A percentile compares a stretch with the other conserved stretches of the same genome.
Evolutionary conservation across 92 coral and sea anemone genomes (phyloP).

Genomic region (Montipora capitata): DNA sequence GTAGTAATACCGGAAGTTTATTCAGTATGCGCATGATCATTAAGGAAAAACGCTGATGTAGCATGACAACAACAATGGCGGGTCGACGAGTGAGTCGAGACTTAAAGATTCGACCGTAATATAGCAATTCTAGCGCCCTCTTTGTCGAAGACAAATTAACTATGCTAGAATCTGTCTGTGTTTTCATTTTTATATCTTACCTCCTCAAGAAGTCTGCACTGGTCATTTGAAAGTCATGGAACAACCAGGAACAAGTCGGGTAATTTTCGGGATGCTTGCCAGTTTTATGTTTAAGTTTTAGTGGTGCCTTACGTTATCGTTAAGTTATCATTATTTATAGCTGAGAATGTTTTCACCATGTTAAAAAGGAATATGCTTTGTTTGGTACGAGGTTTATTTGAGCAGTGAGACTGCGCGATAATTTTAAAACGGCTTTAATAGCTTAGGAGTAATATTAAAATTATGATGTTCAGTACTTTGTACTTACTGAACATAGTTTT

Average conservation of each 20-base stretch:
- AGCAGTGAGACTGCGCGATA: too few species aligned
- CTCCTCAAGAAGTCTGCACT: not conserved
- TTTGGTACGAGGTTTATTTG: too few species aligned
- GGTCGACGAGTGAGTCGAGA: not conserved
- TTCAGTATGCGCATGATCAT: slow-evolving; percentile 15
- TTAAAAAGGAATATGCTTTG: too few species aligned
- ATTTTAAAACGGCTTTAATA: too few species aligned
- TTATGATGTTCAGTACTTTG: too few species aligned
- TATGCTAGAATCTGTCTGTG: not conserved
- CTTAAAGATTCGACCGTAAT: not conserved
- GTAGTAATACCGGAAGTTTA: not conserved
- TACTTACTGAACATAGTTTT: too few species aligned
- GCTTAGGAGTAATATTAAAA: too few species aligned
- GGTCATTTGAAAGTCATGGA: slow-evolving; percentile 22
- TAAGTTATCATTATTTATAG: not conserved
- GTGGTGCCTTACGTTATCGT: not conserved
- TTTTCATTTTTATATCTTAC: not conserved
- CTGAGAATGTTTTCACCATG: not conserved
- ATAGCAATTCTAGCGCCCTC: not conserved
- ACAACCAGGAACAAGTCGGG: slow-evolving; percentile 26
- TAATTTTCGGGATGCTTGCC: slow-evolving; percentile 4
- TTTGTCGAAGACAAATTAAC: not conserved
- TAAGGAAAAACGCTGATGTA: slow-evolving; percentile 44
- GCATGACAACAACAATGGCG: slow-evolving; percentile 13
- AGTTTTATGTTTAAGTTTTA: not conserved